Base-by-base conservation (phyloP, 2,797 vertebrate genomes). In the Nyctibius grandis region DNA sequence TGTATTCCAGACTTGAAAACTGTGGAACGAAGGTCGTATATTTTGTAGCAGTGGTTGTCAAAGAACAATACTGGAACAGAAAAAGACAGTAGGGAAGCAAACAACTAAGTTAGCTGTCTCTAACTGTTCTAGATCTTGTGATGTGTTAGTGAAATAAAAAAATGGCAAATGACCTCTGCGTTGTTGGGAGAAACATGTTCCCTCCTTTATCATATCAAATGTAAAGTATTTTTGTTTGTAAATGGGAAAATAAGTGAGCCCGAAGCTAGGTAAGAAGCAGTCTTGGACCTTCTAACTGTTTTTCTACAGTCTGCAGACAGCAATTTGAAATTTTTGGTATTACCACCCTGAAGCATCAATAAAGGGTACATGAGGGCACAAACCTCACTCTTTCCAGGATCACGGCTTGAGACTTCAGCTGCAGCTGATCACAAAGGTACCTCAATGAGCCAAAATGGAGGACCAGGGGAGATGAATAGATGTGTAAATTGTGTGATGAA, bases 21-120 rank as follows among this genome's bases (percentile, higher is more conserved):
- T 42, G 23, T 11, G 6, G 36, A 48, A 45, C 0, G 0, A 57
- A 90, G 5, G 3, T 50, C 22, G 11, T 53, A 2, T 29, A 1
- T 53, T 76, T 84, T 60, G 22, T 45, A 61, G 50, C 28, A 60
- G 15, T 21, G 11, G n/a, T 40, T 61, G 23, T 29, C 33, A 69
- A 79, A 67, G 36, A 78, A 28, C 18, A 38, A 3, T 25, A 45
- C n/a, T 0, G 2, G 38, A 60, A 82, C 5, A 88, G n/a, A 19
- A 40, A 38, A 53, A 67, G 8, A 36, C 5, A 69, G 6, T 20
- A 68, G 26, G 31, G 34, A 77, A 74, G 5, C 4, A 74, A 80
- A 61, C 0, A 6, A 42, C 11, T 54, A 45, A 65, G 16, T n/a
- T 36, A 70, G 1, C 25, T 61, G 5, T 36, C 19, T 76, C 50